These are phyloP conservation scores for Synanceia verrucosa DNA, from an alignment of 2,797 vertebrate species.

Conservation along the genomic window DNA sequence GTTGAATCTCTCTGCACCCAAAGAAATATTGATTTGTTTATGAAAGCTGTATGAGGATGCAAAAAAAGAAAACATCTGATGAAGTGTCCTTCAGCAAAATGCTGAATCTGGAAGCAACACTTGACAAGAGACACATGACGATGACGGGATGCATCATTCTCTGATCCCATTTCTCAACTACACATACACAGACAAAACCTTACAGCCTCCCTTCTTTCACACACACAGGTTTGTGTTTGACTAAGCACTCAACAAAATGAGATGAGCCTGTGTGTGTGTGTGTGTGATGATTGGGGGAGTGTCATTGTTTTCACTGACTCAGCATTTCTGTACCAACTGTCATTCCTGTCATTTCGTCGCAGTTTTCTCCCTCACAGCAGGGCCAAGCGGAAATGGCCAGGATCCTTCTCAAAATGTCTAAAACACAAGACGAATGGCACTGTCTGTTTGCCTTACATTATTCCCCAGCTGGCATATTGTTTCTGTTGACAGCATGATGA, in stretches of 20 bases:
- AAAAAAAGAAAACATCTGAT: constrained; percentile 2
- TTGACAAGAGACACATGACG: constrained; percentile 35
- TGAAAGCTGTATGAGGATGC: constrained; percentile 8
- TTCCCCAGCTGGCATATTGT: constrained; percentile 37
- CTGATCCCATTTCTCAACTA: constrained; percentile 51
- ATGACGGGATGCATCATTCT: constrained; percentile 22
- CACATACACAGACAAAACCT: constrained; percentile 12
- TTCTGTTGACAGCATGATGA: constrained; percentile 35
- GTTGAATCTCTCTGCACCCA: not conserved
- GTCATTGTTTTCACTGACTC: constrained; percentile 63
- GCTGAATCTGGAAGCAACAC: constrained; percentile 19
- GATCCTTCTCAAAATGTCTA: constrained; percentile 31
- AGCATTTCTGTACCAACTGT: constrained; percentile 51
- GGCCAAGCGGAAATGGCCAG: constrained; percentile 42
- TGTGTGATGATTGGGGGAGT: constrained; percentile 35
- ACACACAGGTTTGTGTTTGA: constrained; percentile 38
- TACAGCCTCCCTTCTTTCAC: constrained; percentile 5
- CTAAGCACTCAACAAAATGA: constrained; percentile 75
- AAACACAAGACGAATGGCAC: constrained; percentile 41
- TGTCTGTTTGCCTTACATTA: constrained; percentile 45
- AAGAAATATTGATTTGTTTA: not conserved
- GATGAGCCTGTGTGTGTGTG: constrained; percentile 30
- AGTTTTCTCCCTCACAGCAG: constrained; percentile 24
- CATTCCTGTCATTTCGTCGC: constrained; percentile 46
- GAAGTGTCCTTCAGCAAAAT: constrained; percentile 45